These are phyloP conservation scores for Orussus abietinus DNA, from an alignment of 1,140 invertebrate species.

Conservation along the genomic window DNA sequence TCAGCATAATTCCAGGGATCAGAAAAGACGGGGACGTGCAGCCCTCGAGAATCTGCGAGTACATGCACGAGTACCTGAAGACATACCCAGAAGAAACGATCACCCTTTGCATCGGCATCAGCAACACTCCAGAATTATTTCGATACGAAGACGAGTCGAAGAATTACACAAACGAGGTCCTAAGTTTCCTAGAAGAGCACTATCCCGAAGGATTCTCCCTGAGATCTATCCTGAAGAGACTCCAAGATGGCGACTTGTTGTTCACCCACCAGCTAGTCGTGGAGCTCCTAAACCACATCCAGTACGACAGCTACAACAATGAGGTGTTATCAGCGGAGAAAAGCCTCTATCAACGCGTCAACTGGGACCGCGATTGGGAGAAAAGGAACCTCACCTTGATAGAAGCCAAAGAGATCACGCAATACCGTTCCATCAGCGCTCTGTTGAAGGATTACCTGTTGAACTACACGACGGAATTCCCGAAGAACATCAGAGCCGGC, in stretches of 20 bases:
- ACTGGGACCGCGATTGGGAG: too few species aligned
- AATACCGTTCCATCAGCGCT: conserved; percentile 9
- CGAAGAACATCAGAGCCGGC: neutral
- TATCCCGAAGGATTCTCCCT: conserved; percentile 23
- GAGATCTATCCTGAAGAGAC: conserved; percentile 5
- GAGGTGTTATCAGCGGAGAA: conserved; percentile 20
- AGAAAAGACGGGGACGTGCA: conserved; percentile 12
- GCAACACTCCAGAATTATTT: too few species aligned
- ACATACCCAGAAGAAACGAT: conserved; percentile 20
- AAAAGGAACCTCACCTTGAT: too few species aligned
- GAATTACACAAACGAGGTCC: too few species aligned
- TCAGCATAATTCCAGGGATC: conserved; percentile 21
- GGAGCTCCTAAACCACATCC: conserved; percentile 20
- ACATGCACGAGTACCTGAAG: conserved; percentile 13
- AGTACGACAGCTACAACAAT: conserved; percentile 22
- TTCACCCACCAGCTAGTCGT: conserved; percentile 20
- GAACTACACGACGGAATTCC: neutral
- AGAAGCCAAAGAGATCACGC: neutral
- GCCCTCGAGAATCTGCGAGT: conserved; percentile 21
- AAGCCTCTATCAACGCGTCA: too few species aligned
- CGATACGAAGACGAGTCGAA: too few species aligned
- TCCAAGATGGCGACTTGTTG: conserved; percentile 12
- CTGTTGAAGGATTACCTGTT: conserved; percentile 19
- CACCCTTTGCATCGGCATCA: too few species aligned
- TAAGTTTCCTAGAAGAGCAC: too few species aligned